phyloP scores from a whole-genome alignment of 2,797 vertebrate species.

The Merluccius polli region DNA sequence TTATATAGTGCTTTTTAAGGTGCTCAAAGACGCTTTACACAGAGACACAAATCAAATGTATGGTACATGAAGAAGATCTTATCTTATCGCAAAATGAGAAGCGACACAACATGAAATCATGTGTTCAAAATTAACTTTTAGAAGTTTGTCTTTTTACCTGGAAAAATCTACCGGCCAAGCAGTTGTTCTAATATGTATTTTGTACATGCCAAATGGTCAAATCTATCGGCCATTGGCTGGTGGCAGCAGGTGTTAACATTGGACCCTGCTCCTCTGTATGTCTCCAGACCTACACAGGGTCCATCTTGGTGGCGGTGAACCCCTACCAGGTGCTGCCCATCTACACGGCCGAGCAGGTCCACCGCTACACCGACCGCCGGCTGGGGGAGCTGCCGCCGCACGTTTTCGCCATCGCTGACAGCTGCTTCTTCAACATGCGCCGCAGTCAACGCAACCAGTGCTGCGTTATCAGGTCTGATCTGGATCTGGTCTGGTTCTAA shows the following conservation, averaged over 20 bases:
- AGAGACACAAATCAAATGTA: too few relatives aligned
- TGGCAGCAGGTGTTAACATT: neutral
- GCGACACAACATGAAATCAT: too few relatives aligned
- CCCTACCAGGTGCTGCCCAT: conserved; percentile 92
- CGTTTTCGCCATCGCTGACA: conserved; percentile 91
- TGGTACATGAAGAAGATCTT: too few relatives aligned
- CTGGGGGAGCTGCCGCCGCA: conserved; percentile 91
- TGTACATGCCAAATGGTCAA: too few relatives aligned
- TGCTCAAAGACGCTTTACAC: too few relatives aligned
- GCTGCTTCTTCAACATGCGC: conserved; percentile 93
- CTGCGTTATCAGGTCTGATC: conserved; percentile 83
- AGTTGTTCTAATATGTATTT: too few relatives aligned
- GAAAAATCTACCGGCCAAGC: too few relatives aligned
- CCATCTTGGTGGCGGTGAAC: conserved; percentile 95
- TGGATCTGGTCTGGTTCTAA: neutral
- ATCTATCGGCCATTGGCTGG: too few relatives aligned
- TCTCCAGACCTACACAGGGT: conserved; percentile 90
- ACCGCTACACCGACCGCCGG: conserved; percentile 80
- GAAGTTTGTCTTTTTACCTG: too few relatives aligned
- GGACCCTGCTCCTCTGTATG: conserved; percentile 26
- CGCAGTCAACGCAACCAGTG: conserved; percentile 85
- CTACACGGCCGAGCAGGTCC: conserved; percentile 86
- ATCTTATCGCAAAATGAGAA: too few relatives aligned
- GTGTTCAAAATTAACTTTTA: too few relatives aligned
- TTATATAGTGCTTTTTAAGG: too few relatives aligned